A percentile compares a stretch with the other conserved stretches of the same genome.
Evolutionary conservation across 2,113 vertebrate genomes (phyloP).

Genomic region (Collichthys lucidus): DNA sequence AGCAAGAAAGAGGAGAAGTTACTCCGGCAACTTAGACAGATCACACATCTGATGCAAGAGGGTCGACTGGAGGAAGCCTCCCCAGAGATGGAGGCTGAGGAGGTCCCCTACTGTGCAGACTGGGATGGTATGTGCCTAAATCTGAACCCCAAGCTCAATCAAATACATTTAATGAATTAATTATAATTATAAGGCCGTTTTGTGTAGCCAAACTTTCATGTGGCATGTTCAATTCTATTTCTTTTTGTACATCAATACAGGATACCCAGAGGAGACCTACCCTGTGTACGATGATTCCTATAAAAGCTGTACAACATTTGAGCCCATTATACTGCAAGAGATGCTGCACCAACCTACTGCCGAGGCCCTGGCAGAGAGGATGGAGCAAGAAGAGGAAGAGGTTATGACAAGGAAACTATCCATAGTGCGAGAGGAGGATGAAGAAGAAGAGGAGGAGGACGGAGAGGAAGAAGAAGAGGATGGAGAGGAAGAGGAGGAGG

Average conservation of each 20-base stretch:
- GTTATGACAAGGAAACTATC: constrained; percentile 78
- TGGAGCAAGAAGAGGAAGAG: constrained; percentile 85
- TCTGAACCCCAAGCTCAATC: neutral
- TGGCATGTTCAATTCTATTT: neutral
- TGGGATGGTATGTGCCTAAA: constrained; percentile 89
- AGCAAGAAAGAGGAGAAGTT: constrained; percentile 89
- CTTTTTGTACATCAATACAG: constrained; percentile 81
- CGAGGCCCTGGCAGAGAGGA: constrained; percentile 93
- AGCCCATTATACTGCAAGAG: constrained; percentile 84
- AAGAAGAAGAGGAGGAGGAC: constrained; percentile 28
- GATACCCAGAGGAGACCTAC: constrained; percentile 95
- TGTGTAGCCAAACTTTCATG: neutral
- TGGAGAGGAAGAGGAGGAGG: constrained; percentile 47
- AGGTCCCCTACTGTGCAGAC: constrained; percentile 90
- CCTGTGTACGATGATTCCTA: constrained; percentile 85
- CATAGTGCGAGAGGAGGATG: constrained; percentile 67
- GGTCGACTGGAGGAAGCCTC: constrained; percentile 88
- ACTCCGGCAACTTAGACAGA: constrained; percentile 90
- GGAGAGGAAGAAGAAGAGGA: constrained; percentile 3
- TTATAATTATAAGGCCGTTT: neutral
- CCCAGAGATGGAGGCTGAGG: constrained; percentile 96
- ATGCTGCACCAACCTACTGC: constrained; percentile 84
- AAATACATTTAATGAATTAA: neutral
- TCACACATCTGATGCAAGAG: constrained; percentile 92
- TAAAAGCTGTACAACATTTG: constrained; percentile 69